Conservation (phyloP, 2,888 invertebrate species). For the Thera britannica region DNA sequence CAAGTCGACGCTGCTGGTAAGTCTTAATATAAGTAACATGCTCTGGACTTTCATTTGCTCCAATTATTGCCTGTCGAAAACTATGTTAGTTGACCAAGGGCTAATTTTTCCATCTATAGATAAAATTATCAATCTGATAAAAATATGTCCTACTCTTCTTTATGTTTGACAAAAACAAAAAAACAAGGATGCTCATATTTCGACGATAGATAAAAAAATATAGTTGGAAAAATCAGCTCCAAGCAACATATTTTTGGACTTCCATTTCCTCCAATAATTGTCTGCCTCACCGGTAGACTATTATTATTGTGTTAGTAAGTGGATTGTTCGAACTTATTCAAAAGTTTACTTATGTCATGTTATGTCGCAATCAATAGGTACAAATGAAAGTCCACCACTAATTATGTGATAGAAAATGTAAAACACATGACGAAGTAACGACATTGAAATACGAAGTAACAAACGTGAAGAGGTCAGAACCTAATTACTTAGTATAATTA, state of each 20-base stretch:
- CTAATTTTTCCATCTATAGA: no score
- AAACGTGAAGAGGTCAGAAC: conserved; percentile 42
- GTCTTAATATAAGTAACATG: conserved; percentile 51
- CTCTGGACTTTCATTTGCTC: conserved; percentile 53
- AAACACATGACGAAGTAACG: conserved; percentile 57
- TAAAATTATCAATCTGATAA: no score
- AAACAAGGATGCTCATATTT: no score
- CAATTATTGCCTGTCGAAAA: neutral
- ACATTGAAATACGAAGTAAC: conserved; percentile 44
- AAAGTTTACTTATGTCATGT: neutral
- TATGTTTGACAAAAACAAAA: no score
- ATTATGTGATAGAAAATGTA: conserved; percentile 41
- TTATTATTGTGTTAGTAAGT: no score
- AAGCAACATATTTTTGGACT: no score
- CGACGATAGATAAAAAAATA: no score
- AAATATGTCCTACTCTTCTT: no score
- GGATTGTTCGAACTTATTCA: neutral
- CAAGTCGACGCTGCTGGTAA: conserved; percentile 79
- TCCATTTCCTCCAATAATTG: no score
- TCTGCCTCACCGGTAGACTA: no score
- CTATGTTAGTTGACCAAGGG: no score
- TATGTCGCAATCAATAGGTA: conserved; percentile 15
- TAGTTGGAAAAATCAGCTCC: no score
- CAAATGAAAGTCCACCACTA: conserved; percentile 49
- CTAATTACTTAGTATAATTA: conserved; percentile 43